These are phyloP conservation scores for Microtus richardsoni DNA, from an alignment of 2,113 vertebrate species.

Conservation along the genomic window DNA sequence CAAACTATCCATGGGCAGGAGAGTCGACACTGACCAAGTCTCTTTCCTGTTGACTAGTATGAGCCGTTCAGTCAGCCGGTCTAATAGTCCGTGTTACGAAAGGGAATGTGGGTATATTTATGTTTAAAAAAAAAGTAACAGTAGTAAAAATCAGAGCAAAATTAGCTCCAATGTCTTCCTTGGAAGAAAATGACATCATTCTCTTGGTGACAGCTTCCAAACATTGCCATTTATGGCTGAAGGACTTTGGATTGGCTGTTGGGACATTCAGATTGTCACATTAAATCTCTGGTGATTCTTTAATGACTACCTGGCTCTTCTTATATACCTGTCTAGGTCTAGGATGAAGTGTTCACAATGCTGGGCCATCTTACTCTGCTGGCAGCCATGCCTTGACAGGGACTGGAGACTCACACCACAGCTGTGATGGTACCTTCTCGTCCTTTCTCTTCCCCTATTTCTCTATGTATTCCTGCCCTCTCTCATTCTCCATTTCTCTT, in stretches of 20 bases:
- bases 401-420: neutral
- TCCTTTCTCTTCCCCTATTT: neutral
- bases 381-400: neutral
- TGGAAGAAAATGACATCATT: neutral
- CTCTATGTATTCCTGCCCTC: neutral
- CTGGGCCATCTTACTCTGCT: neutral
- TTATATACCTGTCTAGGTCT: neutral
- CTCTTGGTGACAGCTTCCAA: neutral
- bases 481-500: neutral
- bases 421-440: neutral
- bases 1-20: neutral
- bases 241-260: slow-evolving; percentile 8
- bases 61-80: neutral
- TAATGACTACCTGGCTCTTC: neutral
- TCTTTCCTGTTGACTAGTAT: neutral
- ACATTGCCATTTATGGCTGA: neutral
- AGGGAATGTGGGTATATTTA: slow-evolving; percentile 10
- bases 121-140: neutral
- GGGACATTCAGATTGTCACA: neutral
- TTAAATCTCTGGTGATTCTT: neutral
- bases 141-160: neutral
- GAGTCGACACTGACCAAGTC: neutral
- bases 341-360: neutral
- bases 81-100: neutral
- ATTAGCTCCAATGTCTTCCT: neutral